A percentile compares a stretch with the other conserved stretches of the same genome.
phyloP scores from a whole-genome alignment of 2,888 invertebrate species.

The Tanypteryx hageni region DNA sequence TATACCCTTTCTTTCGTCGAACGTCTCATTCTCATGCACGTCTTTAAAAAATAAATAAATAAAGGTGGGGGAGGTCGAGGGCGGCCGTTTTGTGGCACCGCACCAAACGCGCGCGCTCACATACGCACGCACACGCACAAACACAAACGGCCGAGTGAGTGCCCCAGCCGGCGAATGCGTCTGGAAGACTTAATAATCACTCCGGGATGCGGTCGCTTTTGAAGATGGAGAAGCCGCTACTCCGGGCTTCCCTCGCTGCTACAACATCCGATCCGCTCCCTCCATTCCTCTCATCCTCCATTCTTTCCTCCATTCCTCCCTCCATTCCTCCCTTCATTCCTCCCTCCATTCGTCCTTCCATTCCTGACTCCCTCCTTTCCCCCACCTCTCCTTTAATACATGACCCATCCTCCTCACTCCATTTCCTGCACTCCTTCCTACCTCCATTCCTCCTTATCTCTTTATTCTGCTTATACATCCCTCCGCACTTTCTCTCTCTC shows the following conservation, averaged over 20 bases:
- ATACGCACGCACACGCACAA: background rate
- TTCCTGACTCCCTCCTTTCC: too few relatives aligned
- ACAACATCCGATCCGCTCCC: background rate
- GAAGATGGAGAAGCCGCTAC: background rate
- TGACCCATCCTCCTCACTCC: too few relatives aligned
- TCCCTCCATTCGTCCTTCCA: background rate
- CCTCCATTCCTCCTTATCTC: too few relatives aligned
- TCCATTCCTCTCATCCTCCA: background rate
- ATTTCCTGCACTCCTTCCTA: too few relatives aligned
- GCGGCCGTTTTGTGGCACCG: conserved; percentile 21
- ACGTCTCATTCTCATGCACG: background rate
- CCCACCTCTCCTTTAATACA: too few relatives aligned
- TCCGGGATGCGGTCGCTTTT: background rate
- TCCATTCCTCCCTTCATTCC: background rate
- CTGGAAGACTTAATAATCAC: conserved; percentile 39
- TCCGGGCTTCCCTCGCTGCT: background rate
- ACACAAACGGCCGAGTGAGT: background rate
- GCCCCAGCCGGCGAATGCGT: conserved; percentile 27
- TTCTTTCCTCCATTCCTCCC: background rate
- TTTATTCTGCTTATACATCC: too few relatives aligned
- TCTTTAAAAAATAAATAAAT: background rate
- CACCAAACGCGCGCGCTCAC: conserved; percentile 2
- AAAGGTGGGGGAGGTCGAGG: conserved; percentile 13
- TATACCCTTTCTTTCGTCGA: conserved; percentile 14
- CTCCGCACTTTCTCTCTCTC: too few relatives aligned